Evolutionary conservation across 2,797 vertebrate species (phyloP), one percentile per base, ranked within the genome.

Genomic region (Sebastes hubbsi): DNA sequence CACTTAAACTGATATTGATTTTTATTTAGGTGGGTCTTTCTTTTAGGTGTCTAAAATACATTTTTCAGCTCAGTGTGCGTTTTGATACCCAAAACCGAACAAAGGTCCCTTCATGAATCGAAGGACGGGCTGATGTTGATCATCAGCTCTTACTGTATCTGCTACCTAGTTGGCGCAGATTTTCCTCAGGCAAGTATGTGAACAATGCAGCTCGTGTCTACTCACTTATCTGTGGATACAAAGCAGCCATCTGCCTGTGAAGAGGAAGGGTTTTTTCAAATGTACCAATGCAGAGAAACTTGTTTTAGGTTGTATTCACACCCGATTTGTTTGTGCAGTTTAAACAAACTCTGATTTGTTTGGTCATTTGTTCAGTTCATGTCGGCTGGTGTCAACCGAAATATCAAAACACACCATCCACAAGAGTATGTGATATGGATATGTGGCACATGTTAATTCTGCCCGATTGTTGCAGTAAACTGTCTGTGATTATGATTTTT

Each of bases 241-340:
- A 49, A 49, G 46, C 46, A 85, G 74, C 84, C 85, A 90, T 86
- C 81, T 86, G 90, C 25, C 67, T 54, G 1, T 24, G 36, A 54
- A 52, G 42, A 63, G 16, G 24, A 78, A 54, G 22, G 66, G 14
- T 29, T 11, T 59, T 59, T 64, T 65, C 27, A 80, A 60, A 65
- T 29, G 59, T 20, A 25, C 55, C 60, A 64, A 67, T 65, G 2
- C 30, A 82, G 60, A 59, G 18, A 64, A 75, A 77, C 22, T 55
- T 64, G 52, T 72, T 69, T 54, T 24, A 60, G 62, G 55, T 25
- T 64, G 20, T 25, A n/a, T 72, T 77, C 54, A 38, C 71, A 54
- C 54, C 55, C n/a, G 32, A 72, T 61, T 49, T 69, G 69, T 80
- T 65, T 66, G 36, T 9, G 11, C 73, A 49, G 34, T 68, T 72